These are phyloP conservation scores for Alfaro cultratus DNA, from an alignment of 2,797 vertebrate species.

Conservation along the genomic window DNA sequence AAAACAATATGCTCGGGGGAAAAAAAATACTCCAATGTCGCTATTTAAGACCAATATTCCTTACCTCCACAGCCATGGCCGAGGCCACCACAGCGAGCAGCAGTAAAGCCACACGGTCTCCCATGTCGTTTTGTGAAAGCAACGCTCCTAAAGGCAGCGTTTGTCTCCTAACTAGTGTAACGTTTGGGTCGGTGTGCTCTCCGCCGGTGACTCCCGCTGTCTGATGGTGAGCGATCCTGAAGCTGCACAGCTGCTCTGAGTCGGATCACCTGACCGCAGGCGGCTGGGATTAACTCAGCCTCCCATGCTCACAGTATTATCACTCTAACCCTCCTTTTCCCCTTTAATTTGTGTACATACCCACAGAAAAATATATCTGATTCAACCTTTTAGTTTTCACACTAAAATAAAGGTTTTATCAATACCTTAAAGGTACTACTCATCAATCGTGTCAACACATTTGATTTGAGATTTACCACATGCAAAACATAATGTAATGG, in stretches of 20 bases:
- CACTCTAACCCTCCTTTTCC: background rate
- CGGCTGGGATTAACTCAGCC: conserved; percentile 38
- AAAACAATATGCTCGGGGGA: conserved; percentile 53
- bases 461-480: background rate
- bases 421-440: background rate
- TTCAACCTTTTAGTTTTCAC: background rate
- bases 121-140: conserved; percentile 66
- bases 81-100: conserved; percentile 69
- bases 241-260: conserved; percentile 75
- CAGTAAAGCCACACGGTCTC: conserved; percentile 69
- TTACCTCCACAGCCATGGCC: conserved; percentile 79
- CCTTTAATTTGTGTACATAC: background rate
- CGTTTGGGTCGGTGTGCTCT: conserved; percentile 22
- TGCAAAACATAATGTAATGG: background rate
- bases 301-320: background rate
- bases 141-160: conserved; percentile 37
- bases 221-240: conserved; percentile 69
- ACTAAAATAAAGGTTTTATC: background rate
- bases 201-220: conserved; percentile 68
- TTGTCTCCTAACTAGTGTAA: conserved; percentile 20
- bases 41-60: conserved; percentile 17
- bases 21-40: conserved; percentile 15
- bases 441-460: background rate
- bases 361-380: too few species aligned
- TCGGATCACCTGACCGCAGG: conserved; percentile 79